Conservation (phyloP, 2,888 invertebrate species). For the Coremacera marginata region DNA sequence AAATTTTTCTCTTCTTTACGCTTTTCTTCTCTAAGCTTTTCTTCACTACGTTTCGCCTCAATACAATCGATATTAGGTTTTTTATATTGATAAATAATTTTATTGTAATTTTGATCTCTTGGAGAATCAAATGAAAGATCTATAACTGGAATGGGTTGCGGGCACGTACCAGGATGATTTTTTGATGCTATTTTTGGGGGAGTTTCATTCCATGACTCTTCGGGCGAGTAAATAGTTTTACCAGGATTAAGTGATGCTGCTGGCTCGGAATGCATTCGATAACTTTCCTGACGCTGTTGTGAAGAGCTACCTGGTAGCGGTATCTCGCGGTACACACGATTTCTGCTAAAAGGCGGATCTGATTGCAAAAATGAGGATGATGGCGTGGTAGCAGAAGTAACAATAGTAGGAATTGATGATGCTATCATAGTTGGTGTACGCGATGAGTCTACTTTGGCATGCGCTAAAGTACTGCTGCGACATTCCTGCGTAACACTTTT, state of each 20-base stretch:
- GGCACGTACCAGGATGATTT: background rate
- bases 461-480: background rate
- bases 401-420: background rate
- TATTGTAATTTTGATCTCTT: slow-evolving; percentile 35
- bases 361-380: background rate
- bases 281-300: slow-evolving; percentile 9
- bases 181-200: slow-evolving; percentile 13
- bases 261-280: background rate
- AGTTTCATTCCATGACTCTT: slow-evolving; percentile 45
- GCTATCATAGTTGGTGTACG: background rate
- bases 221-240: slow-evolving; percentile 45
- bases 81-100: slow-evolving; percentile 48
- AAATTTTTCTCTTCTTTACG: background rate
- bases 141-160: slow-evolving; percentile 4
- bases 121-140: slow-evolving; percentile 21
- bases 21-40: background rate
- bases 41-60: background rate
- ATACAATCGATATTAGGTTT: slow-evolving; percentile 37
- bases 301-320: background rate
- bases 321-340: background rate
- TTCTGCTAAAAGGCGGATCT: background rate
- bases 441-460: background rate
- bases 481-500: background rate
- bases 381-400: background rate
- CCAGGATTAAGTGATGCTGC: background rate